Evolutionary conservation across 2,888 invertebrate genomes (phyloP).

Genomic region (Eudasyphora cyanicolor): DNA sequence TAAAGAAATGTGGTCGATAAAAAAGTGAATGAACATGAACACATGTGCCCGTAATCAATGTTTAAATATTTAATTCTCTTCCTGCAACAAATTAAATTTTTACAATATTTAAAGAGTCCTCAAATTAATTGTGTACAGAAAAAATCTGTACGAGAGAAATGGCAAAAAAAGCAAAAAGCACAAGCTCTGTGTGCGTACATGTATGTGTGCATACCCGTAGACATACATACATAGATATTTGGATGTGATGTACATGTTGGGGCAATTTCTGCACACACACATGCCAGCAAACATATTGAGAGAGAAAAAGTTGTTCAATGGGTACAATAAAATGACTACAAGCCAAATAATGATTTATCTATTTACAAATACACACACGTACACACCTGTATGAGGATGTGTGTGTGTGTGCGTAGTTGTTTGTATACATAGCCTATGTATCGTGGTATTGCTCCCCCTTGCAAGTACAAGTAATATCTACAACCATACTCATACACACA

Average conservation of each 20-base stretch:
- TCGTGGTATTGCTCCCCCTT: not conserved
- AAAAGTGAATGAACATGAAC: slow-evolving; percentile 9
- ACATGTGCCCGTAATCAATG: not conserved
- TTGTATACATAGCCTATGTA: not conserved
- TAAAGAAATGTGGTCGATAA: not conserved
- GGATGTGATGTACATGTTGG: not conserved
- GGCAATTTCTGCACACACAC: slow-evolving; percentile 6
- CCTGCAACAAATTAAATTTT: slow-evolving; percentile 36
- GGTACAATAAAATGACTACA: slow-evolving; percentile 37
- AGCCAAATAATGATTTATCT: slow-evolving; percentile 61
- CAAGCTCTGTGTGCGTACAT: not conserved
- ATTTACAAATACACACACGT: slow-evolving; percentile 49
- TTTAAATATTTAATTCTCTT: slow-evolving; percentile 17
- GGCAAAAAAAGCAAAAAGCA: slow-evolving; percentile 18
- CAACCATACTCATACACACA: not conserved
- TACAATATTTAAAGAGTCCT: slow-evolving; percentile 39
- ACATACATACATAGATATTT: not conserved
- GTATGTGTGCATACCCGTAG: not conserved
- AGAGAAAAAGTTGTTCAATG: slow-evolving; percentile 39
- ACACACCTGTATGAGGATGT: not conserved
- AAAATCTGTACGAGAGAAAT: not conserved
- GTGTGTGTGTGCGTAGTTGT: not conserved
- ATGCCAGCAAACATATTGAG: not conserved
- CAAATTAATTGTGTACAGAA: slow-evolving; percentile 22
- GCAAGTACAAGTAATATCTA: slow-evolving; percentile 11